Evolutionary conservation across 1,140 invertebrate genomes (phyloP), one percentile per base, ranked within the genome.

Genomic region (Mylabris phalerata): DNA sequence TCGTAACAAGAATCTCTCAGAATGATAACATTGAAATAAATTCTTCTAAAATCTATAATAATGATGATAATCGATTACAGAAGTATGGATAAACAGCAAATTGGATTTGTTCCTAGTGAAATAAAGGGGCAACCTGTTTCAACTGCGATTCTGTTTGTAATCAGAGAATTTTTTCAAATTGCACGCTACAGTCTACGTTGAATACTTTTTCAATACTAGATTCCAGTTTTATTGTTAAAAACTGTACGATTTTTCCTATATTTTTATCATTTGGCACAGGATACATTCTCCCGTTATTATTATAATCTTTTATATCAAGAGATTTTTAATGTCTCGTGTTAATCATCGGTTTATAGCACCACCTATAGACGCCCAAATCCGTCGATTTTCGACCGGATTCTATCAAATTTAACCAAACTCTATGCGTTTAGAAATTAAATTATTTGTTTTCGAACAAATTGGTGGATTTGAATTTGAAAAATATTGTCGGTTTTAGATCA

Each of bases 11-110:
- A 32, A 32, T 32, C 1, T 19, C 19, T 32, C 32, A 32, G 32
- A 7, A 32, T 32, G 19, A 32, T 32, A 32, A 32, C 32, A 32
- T 7, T 32, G 32, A 32, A 32, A 32, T 32, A 32, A 32, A 5
- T 32, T 32, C 4, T 32, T 32, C 32, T 32, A 32, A 4, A 32
- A 32, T 32, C 32, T 32, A 32, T 32, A 32, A 19, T 19, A 19
- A 19, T 19, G 19, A 19, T 19, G 19, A 26, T 93, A 94, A 72
- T 73, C 70, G 44, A 87, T 88, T 0, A 77, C 82, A 56, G 84
- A 83, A 48, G 7, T 32, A 32, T 32, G 4, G 7, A 5, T 32
- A 32, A 32, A 32, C 32, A 32, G 32, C 32, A 32, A 19, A 32
- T 32, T 32, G 32, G 32, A 32, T 32, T 19, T 32, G 32, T 32